Evolutionary conservation across 2,888 invertebrate species (phyloP).

Genomic region (Capitulum mitella): DNA sequence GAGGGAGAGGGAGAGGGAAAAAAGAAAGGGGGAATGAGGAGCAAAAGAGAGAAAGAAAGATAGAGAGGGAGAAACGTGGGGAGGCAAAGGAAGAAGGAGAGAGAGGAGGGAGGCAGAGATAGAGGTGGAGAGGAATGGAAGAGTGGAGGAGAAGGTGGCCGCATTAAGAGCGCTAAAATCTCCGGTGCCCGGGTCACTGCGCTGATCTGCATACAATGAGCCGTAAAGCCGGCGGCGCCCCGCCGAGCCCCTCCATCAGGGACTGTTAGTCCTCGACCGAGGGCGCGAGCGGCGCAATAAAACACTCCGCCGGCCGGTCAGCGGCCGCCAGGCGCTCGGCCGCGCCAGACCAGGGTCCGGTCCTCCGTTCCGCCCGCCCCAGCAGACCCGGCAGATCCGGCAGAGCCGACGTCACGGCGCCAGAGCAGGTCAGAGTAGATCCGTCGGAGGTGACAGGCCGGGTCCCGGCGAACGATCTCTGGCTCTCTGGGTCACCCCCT

Average conservation of each 20-base stretch:
- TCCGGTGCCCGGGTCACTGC: not conserved
- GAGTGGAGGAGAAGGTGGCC: not conserved
- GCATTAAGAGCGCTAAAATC: not conserved
- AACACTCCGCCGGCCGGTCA: not conserved
- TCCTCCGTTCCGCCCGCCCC: too few species aligned
- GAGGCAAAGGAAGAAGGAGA: not conserved
- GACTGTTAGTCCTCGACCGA: not conserved
- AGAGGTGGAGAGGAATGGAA: not conserved
- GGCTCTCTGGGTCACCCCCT: too few species aligned
- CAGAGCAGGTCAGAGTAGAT: too few species aligned
- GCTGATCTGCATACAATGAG: constrained; percentile 2
- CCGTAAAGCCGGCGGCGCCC: not conserved
- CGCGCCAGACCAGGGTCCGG: too few species aligned
- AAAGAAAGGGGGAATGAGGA: not conserved
- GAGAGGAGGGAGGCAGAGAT: not conserved
- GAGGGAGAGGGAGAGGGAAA: not conserved
- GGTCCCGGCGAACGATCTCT: too few species aligned
- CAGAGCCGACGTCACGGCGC: too few species aligned
- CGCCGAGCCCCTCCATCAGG: not conserved
- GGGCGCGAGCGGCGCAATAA: not conserved
- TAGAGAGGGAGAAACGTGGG: too few species aligned
- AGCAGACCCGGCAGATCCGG: too few species aligned
- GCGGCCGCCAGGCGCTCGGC: too few species aligned
- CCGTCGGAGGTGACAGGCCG: too few species aligned
- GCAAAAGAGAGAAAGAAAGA: not conserved